These are phyloP conservation scores for Ichneumon xanthorius DNA, from an alignment of 2,888 invertebrate species.

Conservation along the genomic window DNA sequence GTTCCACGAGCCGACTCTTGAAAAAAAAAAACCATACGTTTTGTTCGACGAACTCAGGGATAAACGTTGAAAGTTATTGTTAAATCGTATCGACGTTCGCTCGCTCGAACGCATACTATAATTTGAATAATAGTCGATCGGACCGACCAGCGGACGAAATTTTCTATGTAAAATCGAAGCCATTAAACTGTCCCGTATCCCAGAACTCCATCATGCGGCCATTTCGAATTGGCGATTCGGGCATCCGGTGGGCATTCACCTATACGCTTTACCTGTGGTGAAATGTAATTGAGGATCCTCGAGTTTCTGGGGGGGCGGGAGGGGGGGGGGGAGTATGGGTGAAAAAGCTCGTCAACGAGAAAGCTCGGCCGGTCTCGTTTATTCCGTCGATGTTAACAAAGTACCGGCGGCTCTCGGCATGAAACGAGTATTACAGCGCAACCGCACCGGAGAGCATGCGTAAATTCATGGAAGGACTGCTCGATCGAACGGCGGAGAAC, in stretches of 20 bases:
- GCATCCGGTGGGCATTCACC: background rate
- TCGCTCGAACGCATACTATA: background rate
- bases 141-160: background rate
- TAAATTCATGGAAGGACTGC: background rate
- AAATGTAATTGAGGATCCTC: slow-evolving; percentile 17
- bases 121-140: slow-evolving; percentile 12
- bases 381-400: slow-evolving; percentile 8
- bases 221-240: slow-evolving; percentile 8
- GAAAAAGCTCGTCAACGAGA: slow-evolving; percentile 17
- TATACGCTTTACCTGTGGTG: background rate
- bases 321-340: too few species aligned
- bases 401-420: background rate
- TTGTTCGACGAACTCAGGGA: background rate
- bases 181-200: background rate
- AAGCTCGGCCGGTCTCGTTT: background rate
- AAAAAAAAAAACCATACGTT: background rate
- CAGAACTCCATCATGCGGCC: slow-evolving; percentile 4
- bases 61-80: background rate
- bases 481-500: background rate
- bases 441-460: background rate
- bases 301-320: background rate
- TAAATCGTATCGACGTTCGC: background rate
- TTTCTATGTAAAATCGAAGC: background rate
- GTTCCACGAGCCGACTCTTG: background rate
- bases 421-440: background rate